Evolutionary conservation across 37 sponge, comb jelly and placozoan genomes (phyloP), one percentile per base, ranked within the genome.

Genomic region (Crambe crambe): DNA sequence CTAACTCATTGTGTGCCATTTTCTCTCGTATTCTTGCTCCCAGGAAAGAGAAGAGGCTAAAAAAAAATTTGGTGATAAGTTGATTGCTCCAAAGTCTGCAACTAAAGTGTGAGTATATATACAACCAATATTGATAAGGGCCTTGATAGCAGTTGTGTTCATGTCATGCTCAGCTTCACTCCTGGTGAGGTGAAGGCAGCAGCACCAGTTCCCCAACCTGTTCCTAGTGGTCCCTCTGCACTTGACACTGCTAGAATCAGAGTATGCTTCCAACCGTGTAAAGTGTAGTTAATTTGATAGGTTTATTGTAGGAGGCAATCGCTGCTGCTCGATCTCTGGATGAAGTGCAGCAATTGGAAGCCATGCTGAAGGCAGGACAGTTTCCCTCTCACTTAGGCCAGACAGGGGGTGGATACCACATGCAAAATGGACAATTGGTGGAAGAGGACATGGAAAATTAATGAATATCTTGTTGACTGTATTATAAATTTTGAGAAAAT

Each of bases 311-410:
- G 92, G 86, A 79, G 1, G 98, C 98, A 36, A 97, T 97, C 56
- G 95, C 96, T 47, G 76, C 87, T 79, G 98, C 98, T 3, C 86
- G 76, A 57, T 88, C 93, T 25, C 85, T 97, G 47, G 95, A 97
- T 29, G 98, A 97, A 62, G 90, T 97, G 65, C 75, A 89, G 44
- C 86, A 95, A 51, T 62, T 97, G 67, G 98, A 97, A 80, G 69
- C 87, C 40, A 80, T 92, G 88, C 84, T 97, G 47, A 85, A 83
- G 72, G 65, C 81, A 0, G 94, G 94, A 9, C 90, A 89, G 76
- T 47, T 93, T 26, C 90, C 90, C 22, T 77, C 77, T 3, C 54
- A 77, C 23, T 42, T 57, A 27, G 43, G 22, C 42, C 9, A 17
- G 42, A 4, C 43, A 22, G 43, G 71, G 23, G 3, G 26, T 26